Evolutionary conservation across 2,797 vertebrate species (phyloP).

Genomic region (Kryptopterus vitreolus): DNA sequence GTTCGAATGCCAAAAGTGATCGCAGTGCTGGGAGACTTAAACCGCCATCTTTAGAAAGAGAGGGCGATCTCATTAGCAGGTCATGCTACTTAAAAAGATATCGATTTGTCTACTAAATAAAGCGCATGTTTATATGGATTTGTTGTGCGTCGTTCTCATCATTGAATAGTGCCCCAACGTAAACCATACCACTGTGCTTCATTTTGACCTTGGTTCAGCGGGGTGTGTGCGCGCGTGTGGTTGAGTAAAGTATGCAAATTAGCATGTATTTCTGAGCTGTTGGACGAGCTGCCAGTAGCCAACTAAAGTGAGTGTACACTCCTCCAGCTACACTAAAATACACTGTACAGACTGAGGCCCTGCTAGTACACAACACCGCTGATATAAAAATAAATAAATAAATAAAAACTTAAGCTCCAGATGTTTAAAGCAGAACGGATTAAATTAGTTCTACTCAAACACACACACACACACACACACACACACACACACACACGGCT

Average conservation of each 20-base stretch:
- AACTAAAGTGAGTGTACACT: constrained; percentile 33
- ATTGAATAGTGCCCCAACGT: background rate
- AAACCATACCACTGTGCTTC: constrained; percentile 1
- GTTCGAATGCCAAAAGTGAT: background rate
- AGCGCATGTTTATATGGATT: background rate
- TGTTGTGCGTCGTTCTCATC: background rate
- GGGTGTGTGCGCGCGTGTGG: constrained; percentile 29
- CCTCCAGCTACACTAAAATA: background rate
- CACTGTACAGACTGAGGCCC: background rate
- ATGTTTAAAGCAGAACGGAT: background rate
- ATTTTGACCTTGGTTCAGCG: constrained; percentile 22
- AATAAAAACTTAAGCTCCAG: background rate
- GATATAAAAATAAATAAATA: background rate
- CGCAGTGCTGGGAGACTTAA: background rate
- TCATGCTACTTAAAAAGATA: background rate
- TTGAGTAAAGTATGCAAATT: constrained; percentile 53
- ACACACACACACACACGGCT: too few species aligned
- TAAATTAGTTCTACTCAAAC: background rate
- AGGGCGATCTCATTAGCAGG: too few species aligned
- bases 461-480: too few species aligned
- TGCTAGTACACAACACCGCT: background rate
- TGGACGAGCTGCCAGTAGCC: constrained; percentile 41
- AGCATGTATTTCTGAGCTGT: constrained; percentile 45
- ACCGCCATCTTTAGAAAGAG: background rate
- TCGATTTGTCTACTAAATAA: background rate